A percentile compares a stretch with the other conserved stretches of the same genome.
Evolutionary conservation across 2,888 invertebrate species (phyloP).

Genomic region (Eulithis testata): DNA sequence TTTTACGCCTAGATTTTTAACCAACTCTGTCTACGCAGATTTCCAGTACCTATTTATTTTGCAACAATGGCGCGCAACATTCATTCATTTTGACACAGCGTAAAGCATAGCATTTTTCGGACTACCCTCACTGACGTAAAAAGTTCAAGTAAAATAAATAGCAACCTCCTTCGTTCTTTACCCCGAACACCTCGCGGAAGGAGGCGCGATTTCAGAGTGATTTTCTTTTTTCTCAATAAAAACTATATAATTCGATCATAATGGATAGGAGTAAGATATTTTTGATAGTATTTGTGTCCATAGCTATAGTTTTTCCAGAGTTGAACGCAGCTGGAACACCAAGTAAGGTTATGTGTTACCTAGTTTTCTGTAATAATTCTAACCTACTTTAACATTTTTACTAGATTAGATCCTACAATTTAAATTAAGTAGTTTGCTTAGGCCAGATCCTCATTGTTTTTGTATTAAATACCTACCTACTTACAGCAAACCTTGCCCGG

Average conservation of each 20-base stretch:
- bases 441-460: too few species aligned
- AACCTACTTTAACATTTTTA: too few species aligned
- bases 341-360: conserved; percentile 34
- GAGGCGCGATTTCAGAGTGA: conserved; percentile 8
- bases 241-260: conserved; percentile 5
- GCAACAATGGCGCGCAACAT: too few species aligned
- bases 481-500: too few species aligned
- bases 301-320: conserved; percentile 19
- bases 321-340: background rate
- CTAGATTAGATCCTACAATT: background rate
- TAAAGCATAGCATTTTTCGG: background rate
- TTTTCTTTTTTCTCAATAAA: background rate
- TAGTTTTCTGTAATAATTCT: background rate
- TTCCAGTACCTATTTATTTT: too few species aligned
- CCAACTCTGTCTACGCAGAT: too few species aligned
- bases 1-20: too few species aligned
- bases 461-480: too few species aligned
- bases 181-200: conserved; percentile 4
- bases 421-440: background rate
- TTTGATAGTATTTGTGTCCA: conserved; percentile 25
- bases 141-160: background rate
- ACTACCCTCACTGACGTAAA: conserved; percentile 21
- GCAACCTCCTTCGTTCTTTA: conserved; percentile 20
- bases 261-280: conserved; percentile 24
- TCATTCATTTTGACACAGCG: background rate